These are phyloP conservation scores for Acanthurus lineatus DNA, from an alignment of 2,797 vertebrate genomes.

Conservation along the genomic window DNA sequence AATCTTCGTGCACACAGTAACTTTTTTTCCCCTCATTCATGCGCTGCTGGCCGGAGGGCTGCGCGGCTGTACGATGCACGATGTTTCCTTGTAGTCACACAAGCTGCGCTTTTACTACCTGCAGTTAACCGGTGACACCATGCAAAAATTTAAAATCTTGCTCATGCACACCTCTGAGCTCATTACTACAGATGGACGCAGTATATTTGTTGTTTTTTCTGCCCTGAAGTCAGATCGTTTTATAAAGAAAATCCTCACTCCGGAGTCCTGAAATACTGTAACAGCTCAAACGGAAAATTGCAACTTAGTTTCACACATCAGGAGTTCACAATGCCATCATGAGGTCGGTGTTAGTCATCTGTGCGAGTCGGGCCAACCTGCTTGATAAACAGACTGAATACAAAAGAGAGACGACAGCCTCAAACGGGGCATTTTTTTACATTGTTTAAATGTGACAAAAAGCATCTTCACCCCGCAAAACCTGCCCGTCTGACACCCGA, in stretches of 20 bases:
- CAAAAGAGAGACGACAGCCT: constrained; percentile 8
- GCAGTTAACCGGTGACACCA: neutral
- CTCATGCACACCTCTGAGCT: no score
- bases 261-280: neutral
- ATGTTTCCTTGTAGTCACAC: neutral
- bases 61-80: constrained; percentile 3
- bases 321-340: neutral
- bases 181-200: neutral
- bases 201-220: no score
- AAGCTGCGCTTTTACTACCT: neutral
- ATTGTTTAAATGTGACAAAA: constrained; percentile 1
- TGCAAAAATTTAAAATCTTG: neutral
- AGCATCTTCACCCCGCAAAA: neutral
- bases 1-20: constrained; percentile 31
- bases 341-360: neutral
- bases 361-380: constrained; percentile 4
- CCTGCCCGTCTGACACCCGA: neutral
- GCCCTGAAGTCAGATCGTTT: neutral
- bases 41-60: constrained; percentile 11
- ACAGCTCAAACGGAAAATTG: neutral
- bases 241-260: neutral
- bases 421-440: neutral
- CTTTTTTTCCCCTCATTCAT: constrained; percentile 53
- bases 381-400: constrained; percentile 34
- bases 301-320: constrained; percentile 36